Conservation (phyloP, 2,113 vertebrate species). For the Puma concolor region DNA sequence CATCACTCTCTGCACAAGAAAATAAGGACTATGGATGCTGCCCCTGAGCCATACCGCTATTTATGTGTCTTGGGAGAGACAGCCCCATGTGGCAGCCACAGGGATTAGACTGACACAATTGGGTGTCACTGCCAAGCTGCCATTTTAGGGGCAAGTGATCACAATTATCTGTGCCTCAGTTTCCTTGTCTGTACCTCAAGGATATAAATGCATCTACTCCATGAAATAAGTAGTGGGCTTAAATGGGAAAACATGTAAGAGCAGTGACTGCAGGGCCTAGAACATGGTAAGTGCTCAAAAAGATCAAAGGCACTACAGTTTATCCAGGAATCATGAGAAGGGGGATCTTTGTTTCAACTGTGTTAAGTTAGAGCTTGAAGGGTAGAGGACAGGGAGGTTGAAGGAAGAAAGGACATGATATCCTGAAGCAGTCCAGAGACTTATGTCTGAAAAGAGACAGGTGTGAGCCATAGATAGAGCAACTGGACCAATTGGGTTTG, state of each 20-base stretch:
- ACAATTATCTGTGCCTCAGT: not conserved
- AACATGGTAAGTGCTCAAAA: not conserved
- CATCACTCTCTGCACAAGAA: not conserved
- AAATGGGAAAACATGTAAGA: not conserved
- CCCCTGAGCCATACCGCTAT: accelerated
- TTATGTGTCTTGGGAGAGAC: not conserved
- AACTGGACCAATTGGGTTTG: not conserved
- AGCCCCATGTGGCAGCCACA: not conserved
- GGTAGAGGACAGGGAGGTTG: not conserved
- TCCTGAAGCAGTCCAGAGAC: not conserved
- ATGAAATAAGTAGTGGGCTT: not conserved
- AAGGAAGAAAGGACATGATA: not conserved
- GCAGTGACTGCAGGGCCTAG: not conserved
- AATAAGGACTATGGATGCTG: not conserved
- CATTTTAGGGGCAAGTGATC: not conserved
- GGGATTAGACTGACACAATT: not conserved
- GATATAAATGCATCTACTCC: not conserved
- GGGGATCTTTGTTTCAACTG: not conserved
- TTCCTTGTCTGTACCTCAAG: not conserved
- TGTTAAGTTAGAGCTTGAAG: not conserved
- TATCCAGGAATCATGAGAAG: not conserved
- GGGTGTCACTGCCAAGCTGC: not conserved
- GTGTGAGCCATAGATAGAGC: not conserved
- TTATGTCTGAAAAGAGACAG: not conserved
- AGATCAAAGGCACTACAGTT: not conserved